Base-by-base conservation (phyloP, 2,888 invertebrate genomes). In the Pardosa pseudoannulata region DNA sequence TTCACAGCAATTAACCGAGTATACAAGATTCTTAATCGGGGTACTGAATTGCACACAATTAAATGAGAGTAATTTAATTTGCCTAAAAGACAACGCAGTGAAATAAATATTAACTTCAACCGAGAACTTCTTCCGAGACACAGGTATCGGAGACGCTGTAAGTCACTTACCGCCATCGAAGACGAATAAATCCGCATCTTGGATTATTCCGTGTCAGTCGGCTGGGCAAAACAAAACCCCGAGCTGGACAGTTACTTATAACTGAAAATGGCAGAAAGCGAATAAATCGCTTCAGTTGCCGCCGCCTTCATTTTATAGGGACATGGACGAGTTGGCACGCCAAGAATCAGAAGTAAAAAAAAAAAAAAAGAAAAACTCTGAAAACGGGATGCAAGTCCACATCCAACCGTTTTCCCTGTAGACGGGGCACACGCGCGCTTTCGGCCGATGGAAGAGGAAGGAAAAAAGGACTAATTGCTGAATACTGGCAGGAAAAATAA, bases 201-300 rank as follows among this genome's bases (percentile, higher is more conserved):
- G 19, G 41, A 27, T 11, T 36, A 39, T 70, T n/a, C 41, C 65
- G 31, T 27, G 23, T 39, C 1, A 11, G 29, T 1, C 1, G 16
- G 32, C 65, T 6, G 28, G 50, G 29, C 2, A 56, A 27, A 41
- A 9, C 19, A 23, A 28, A 56, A 50, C 41, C 11, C 13, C 16
- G 9, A 3, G 28, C 29, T 16, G n/a, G 28, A 72, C 31, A 56
- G 23, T 31, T 28, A 41, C 41, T 50, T 41, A 46, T 50, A n/a
- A 50, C 29, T 5, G 41, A 67, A 65, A 76, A 76, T 11, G 71
- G 13, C 16, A 31, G 27, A 72, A 62, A 56, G 65, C 29, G 46
- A 83, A 83, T 83, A 78, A 83, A 83, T 78, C 83, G 83, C 83
- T 78, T 83, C 78, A 78, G 36, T 83, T 83, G 83, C 29, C 78